Evolutionary conservation across 2,888 invertebrate species (phyloP), one percentile per base, ranked within the genome.

Genomic region (Acholoe squamosa): DNA sequence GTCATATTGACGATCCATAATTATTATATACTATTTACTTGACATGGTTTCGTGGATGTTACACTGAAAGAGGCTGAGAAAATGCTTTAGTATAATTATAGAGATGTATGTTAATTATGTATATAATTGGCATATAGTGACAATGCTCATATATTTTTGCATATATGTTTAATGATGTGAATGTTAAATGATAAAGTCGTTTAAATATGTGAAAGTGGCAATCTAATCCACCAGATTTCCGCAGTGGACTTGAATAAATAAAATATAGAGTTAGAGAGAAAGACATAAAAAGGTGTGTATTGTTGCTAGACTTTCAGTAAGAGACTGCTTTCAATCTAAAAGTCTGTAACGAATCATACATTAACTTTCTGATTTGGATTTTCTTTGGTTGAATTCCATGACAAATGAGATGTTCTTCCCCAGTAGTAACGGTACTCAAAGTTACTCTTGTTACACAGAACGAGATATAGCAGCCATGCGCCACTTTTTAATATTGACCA

Each of bases 131-230:
- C 54, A 86, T 28, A 86, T 52, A 86, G 86, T 54, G 86, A 86
- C 86, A 86, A 86, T 86, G 86, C 86, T 86, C 86, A 86, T 86
- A 86, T 86, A 86, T 86, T 86, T 86, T 86, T 86, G 86, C 52
- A 86, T 86, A 19, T 25, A 86, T 86, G 56, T 52, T 56, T 54
- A 22, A 86, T 54, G 54, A 54, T 86, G 54, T 86, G 52, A 54
- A 52, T 86, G 33, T 86, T 3, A 86, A 28, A 76, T 76, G 76
- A 76, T 76, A 76, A 19, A 76, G 76, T 80, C 33, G 80, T 80
- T 80, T 80, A 19, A 43, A 43, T 80, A 80, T 80, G 80, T 80
- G 80, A 80, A 80, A 34, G 80, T 80, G 71, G 71, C 71, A 71
- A 71, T 71, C 25, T 80, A 34, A 80, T 43, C 80, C 80, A 80